Evolutionary conservation across 2,797 vertebrate species (phyloP).

Genomic region (Morelia viridis): DNA sequence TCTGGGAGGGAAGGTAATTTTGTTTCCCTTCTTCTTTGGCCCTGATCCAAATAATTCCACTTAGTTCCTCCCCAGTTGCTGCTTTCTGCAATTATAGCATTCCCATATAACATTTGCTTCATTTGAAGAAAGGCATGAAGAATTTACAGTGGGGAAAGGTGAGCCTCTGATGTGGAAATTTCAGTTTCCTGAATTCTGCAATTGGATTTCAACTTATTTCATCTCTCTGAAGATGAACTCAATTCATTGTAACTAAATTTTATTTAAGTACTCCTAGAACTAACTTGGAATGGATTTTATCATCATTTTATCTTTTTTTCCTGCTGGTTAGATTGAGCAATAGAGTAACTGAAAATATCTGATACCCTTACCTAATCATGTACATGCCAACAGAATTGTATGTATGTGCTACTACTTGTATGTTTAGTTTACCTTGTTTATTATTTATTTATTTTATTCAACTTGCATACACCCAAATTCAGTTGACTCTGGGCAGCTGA

Average conservation of each 20-base stretch:
- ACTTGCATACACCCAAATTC: neutral
- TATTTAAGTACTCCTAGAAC: neutral
- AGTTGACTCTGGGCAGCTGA: neutral
- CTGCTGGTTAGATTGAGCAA: neutral
- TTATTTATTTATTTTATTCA: neutral
- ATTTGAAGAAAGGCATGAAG: neutral
- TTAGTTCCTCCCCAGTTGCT: neutral
- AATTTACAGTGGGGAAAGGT: neutral
- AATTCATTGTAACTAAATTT: neutral
- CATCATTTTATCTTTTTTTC: neutral
- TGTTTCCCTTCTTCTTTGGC: neutral
- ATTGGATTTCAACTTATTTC: neutral
- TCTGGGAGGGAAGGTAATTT: neutral
- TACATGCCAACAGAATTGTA: neutral
- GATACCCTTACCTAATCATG: neutral
- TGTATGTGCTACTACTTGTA: neutral
- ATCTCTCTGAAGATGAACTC: neutral
- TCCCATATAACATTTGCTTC: neutral
- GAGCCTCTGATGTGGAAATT: neutral
- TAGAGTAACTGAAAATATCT: neutral
- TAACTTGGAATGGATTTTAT: neutral
- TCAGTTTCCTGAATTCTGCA: neutral
- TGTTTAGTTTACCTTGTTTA: conserved; percentile 17
- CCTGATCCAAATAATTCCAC: neutral
- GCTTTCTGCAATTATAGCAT: neutral